Base-by-base conservation (phyloP, 2,113 vertebrate genomes). In the Hipposideros armiger region DNA sequence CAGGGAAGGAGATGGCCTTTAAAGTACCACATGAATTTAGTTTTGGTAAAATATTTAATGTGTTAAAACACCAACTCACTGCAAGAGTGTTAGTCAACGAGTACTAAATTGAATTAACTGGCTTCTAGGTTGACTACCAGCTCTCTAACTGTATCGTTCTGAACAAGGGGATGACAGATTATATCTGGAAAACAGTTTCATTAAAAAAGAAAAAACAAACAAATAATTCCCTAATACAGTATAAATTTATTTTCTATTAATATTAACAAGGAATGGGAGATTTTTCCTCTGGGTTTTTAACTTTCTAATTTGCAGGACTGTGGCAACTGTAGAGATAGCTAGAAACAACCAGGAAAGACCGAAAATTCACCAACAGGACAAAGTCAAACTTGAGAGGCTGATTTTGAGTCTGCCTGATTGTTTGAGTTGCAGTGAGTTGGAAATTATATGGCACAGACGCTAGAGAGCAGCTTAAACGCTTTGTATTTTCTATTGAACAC, bases 401-500 rank as follows among this genome's bases (percentile, higher is more conserved):
- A 45, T 82, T 93, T 11, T 52, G 2, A 87, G 36, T 69, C 24
- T 20, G 50, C 10, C 56, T 74, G 42, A 54, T 15, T 80, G 60
- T 67, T 85, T 91, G 94, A 47, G 70, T n/a, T 60, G 62, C 26
- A 50, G 8, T 69, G 11, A 95, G 26, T 32, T 58, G 67, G 20
- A 87, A 91, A 96, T 4, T 85, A 7, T 28, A 54, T 9, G 7
- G 36, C 60, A 85, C 7, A 22, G 42, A 91, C 36, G 42, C 60
- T 54, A 84, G n/a, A 96, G 22, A 66, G 5, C 20, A 13, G 36
- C n/a, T 84, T 84, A 26, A 45, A 54, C 50, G 11, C 64, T 66
- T 69, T 78, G 42, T 81, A 73, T 62, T 40, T 67, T 52, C 50
- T 94, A 93, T 73, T 80, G 87, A 89, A 96, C n/a, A 36, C 40